A percentile compares a stretch with the other conserved stretches of the same genome.
phyloP scores from a whole-genome alignment of 1,140 invertebrate species.

The Eumaeus atala region DNA sequence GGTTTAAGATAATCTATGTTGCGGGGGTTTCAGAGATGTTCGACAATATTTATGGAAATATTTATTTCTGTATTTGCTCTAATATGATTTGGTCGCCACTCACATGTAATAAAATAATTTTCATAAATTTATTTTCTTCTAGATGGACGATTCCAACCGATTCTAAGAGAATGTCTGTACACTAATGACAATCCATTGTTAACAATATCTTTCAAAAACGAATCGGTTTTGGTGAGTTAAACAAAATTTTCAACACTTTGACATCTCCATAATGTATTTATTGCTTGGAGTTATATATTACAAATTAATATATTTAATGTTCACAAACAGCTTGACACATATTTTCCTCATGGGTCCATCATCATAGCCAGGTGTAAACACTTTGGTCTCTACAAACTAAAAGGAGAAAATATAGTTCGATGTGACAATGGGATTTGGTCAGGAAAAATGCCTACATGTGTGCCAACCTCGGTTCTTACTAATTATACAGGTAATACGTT shows the following conservation, averaged over 20 bases:
- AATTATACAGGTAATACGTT: slow-evolving; percentile 84
- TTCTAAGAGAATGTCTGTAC: slow-evolving; percentile 61
- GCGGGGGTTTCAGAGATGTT: too few species aligned
- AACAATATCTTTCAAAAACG: slow-evolving; percentile 62
- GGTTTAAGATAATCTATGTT: too few species aligned
- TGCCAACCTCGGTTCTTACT: slow-evolving; percentile 84
- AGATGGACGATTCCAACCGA: slow-evolving; percentile 65
- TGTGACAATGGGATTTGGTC: slow-evolving; percentile 89
- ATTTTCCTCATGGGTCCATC: slow-evolving; percentile 80
- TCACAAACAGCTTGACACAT: slow-evolving; percentile 47
- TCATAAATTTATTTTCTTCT: slow-evolving; percentile 20
- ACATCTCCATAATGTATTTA: background rate
- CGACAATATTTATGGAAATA: too few species aligned
- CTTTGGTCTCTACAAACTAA: slow-evolving; percentile 87
- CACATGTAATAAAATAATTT: too few species aligned
- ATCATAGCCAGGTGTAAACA: slow-evolving; percentile 84
- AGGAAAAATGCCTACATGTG: slow-evolving; percentile 82
- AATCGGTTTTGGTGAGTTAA: slow-evolving; percentile 50
- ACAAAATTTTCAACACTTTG: background rate
- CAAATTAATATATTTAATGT: slow-evolving; percentile 13
- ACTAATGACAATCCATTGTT: slow-evolving; percentile 52
- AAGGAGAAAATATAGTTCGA: slow-evolving; percentile 77
- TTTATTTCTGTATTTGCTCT: too few species aligned
- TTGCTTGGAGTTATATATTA: background rate
- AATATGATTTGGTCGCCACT: too few species aligned